Evolutionary conservation across 1,140 invertebrate species (phyloP).

Genomic region (Panagrolaimus sp.): DNA sequence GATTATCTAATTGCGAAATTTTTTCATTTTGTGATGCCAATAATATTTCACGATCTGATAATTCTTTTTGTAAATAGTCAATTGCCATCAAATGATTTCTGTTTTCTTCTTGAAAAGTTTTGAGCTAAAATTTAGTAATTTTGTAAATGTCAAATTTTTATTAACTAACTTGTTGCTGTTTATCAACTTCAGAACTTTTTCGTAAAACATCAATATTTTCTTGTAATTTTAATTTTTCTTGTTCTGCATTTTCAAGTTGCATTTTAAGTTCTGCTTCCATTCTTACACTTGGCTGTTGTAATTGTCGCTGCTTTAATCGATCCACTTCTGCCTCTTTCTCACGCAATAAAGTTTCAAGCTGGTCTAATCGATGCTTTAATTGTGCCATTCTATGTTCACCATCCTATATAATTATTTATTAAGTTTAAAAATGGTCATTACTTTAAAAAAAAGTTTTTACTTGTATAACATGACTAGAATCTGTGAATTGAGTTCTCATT

Average conservation of each 20-base stretch:
- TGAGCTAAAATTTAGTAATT: slow-evolving; percentile 19
- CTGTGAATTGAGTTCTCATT: slow-evolving; percentile 33
- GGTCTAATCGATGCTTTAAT: slow-evolving; percentile 32
- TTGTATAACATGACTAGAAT: slow-evolving; percentile 27
- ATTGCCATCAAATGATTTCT: slow-evolving; percentile 31
- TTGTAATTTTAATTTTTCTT: slow-evolving; percentile 34
- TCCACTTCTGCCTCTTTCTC: slow-evolving; percentile 40
- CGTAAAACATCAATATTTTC: slow-evolving; percentile 30
- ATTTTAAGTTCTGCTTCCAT: slow-evolving; percentile 36
- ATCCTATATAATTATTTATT: slow-evolving; percentile 22
- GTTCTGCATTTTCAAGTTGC: slow-evolving; percentile 34
- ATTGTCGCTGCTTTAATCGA: slow-evolving; percentile 34
- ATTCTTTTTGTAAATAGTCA: slow-evolving; percentile 37
- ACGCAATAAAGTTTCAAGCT: slow-evolving; percentile 36
- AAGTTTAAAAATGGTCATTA: slow-evolving; percentile 11
- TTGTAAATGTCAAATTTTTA: not conserved
- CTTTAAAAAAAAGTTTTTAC: slow-evolving; percentile 1
- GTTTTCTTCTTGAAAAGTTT: slow-evolving; percentile 36
- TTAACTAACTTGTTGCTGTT: slow-evolving; percentile 28
- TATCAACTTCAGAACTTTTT: slow-evolving; percentile 25
- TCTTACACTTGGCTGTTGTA: slow-evolving; percentile 28
- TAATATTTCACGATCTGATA: slow-evolving; percentile 38
- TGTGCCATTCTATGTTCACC: slow-evolving; percentile 23
- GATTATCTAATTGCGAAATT: slow-evolving; percentile 40
- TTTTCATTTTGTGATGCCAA: slow-evolving; percentile 47